phyloP scores from a whole-genome alignment of 2,113 vertebrate species.

The Smithornis capensis region DNA sequence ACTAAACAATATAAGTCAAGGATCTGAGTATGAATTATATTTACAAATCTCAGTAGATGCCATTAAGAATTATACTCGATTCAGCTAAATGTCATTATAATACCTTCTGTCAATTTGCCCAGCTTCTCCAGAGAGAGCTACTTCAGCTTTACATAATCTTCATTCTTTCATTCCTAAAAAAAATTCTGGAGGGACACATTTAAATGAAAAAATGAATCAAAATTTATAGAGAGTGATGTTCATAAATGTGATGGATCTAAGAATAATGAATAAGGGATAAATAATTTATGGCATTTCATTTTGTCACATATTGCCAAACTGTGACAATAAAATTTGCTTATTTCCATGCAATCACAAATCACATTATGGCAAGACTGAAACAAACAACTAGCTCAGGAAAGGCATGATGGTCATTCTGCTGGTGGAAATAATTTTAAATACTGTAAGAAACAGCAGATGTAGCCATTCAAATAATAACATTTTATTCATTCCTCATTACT shows the following conservation, averaged over 20 bases:
- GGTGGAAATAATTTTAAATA: slow-evolving; percentile 21
- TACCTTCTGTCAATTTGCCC: neutral
- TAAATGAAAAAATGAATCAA: slow-evolving; percentile 25
- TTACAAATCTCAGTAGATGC: neutral
- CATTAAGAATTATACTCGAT: neutral
- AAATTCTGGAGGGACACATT: neutral
- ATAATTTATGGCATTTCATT: slow-evolving; percentile 49
- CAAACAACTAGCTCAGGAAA: slow-evolving; percentile 4
- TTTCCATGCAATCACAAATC: slow-evolving; percentile 26
- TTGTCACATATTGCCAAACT: slow-evolving; percentile 36
- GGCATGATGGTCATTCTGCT: neutral
- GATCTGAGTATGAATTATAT: neutral
- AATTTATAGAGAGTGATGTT: slow-evolving; percentile 23
- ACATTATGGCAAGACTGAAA: slow-evolving; percentile 16
- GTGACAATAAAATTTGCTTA: slow-evolving; percentile 32
- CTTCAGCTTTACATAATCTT: neutral
- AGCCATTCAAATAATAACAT: neutral
- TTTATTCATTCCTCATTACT: neutral
- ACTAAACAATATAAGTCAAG: no score
- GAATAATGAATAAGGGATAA: slow-evolving; percentile 28
- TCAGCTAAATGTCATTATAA: neutral
- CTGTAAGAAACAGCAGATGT: neutral
- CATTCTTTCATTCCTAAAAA: neutral
- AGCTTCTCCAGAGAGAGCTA: neutral
- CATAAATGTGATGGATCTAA: slow-evolving; percentile 6